Percentiles rank a stretch among this genome's conserved stretches.
These are phyloP conservation scores for Equus przewalskii DNA, from an alignment of 2,113 vertebrate species.

Conservation along the genomic window DNA sequence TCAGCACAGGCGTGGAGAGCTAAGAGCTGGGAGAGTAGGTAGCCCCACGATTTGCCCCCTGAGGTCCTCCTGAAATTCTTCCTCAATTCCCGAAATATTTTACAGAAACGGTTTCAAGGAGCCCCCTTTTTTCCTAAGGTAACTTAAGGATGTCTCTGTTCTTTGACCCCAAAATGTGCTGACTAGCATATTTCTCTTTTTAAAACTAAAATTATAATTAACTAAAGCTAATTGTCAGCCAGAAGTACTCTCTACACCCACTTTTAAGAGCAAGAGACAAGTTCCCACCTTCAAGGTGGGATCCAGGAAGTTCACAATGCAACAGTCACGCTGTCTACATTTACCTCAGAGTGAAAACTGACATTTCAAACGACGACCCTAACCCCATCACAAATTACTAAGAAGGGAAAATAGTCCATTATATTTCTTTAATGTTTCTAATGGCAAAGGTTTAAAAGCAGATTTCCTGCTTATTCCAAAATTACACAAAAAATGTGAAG, in stretches of 20 bases:
- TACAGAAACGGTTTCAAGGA: not conserved
- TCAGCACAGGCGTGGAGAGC: not conserved
- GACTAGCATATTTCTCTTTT: not conserved
- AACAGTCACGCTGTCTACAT: not conserved
- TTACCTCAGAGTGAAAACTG: not conserved
- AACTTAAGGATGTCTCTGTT: not conserved
- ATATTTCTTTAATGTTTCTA: not conserved
- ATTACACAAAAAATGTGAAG: constrained; percentile 10
- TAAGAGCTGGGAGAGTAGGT: not conserved
- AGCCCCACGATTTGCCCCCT: no score
- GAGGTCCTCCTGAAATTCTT: not conserved
- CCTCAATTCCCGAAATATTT: not conserved
- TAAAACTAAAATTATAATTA: not conserved
- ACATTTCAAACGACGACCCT: not conserved
- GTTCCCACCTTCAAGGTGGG: not conserved
- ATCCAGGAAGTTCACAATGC: constrained; percentile 3
- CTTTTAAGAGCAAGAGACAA: not conserved
- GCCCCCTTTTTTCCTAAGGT: not conserved
- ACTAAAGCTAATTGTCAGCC: not conserved
- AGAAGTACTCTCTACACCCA: not conserved
- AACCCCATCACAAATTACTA: not conserved
- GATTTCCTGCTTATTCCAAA: not conserved
- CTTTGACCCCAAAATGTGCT: not conserved
- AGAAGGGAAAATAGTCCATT: not conserved
- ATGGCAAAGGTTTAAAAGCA: not conserved